Evolutionary conservation across 2,113 vertebrate genomes (phyloP), one percentile per base, ranked within the genome.

Genomic region (Prunella himalayana): DNA sequence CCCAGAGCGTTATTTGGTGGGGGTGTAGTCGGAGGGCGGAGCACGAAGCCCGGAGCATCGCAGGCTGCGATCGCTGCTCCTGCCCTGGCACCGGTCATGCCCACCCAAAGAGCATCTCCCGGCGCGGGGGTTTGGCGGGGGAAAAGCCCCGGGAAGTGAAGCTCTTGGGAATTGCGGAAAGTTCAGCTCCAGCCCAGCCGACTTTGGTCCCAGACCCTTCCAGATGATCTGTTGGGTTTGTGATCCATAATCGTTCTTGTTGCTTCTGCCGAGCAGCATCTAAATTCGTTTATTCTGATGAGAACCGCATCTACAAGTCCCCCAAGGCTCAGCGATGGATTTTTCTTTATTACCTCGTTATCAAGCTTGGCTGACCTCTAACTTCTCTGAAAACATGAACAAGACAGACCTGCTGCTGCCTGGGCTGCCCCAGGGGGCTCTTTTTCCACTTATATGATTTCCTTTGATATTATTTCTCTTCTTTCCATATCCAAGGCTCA

Each of bases 401-500:
- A 88, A 94, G 94, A 94, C 72, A 89, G 90, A 94, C 91, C 88
- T 87, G 90, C 79, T 96, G 93, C 83, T 95, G 92, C 88, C 82
- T 65, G 60, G 76, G 88, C 64, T 93, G 93, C 91, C 95, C 95
- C 96, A 87, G 57, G 94, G 93, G 95, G 81, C 88, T 97, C 95
- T 95, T 97, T 97, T 96, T 85, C 97, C 93, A 97, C 97, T 97
- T 95, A 97, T 92, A 90, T 80, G 92, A 96, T 96, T 96, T 95
- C 93, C 94, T 96, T 97, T 95, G 91, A 82, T 96, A 94, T 95
- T 95, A 95, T 75, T 97, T 91, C 96, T 95, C 81, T 70, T 70
- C 91, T 94, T 90, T 82, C 90, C 57, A 87, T 95, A 97, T 87
- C 63, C 91, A 88, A 91, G 61, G 76, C 90, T 96, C 90, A 96